Evolutionary conservation across 2,888 invertebrate genomes (phyloP).

Genomic region (Aphodius granarius): DNA sequence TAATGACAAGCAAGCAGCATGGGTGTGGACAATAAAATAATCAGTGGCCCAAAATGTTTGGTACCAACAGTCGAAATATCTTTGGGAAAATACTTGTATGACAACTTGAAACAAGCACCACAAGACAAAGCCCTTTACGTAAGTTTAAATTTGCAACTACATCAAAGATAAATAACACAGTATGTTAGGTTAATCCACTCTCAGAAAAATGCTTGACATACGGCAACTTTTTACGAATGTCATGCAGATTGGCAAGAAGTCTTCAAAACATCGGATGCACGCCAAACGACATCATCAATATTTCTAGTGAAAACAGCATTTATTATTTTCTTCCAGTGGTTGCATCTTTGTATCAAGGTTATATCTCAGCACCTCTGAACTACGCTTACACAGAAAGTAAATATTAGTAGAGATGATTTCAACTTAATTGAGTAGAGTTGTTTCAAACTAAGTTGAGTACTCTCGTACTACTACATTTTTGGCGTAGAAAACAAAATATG

Average conservation of each 20-base stretch:
- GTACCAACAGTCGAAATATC: constrained; percentile 27
- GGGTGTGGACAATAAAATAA: neutral
- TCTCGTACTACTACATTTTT: no score
- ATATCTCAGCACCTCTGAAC: constrained; percentile 39
- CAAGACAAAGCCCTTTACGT: constrained; percentile 15
- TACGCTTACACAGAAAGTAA: constrained; percentile 39
- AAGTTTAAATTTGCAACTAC: neutral
- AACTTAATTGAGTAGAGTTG: no score
- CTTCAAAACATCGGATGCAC: constrained; percentile 35
- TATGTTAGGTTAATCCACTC: neutral
- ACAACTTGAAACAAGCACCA: constrained; percentile 22
- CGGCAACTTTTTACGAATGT: constrained; percentile 33
- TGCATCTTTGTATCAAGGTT: constrained; percentile 39
- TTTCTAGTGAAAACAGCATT: constrained; percentile 41
- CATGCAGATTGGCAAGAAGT: constrained; percentile 38
- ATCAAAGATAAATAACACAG: neutral
- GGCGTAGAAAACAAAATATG: no score
- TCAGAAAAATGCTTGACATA: constrained; percentile 34
- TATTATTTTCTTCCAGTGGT: constrained; percentile 40
- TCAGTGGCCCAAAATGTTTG: neutral
- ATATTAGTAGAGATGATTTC: no score
- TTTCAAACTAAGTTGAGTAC: no score
- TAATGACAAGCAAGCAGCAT: neutral
- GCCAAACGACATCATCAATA: constrained; percentile 35
- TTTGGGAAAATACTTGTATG: constrained; percentile 31